These are phyloP conservation scores for Rissa tridactyla DNA, from an alignment of 2,113 vertebrate genomes.

Conservation along the genomic window DNA sequence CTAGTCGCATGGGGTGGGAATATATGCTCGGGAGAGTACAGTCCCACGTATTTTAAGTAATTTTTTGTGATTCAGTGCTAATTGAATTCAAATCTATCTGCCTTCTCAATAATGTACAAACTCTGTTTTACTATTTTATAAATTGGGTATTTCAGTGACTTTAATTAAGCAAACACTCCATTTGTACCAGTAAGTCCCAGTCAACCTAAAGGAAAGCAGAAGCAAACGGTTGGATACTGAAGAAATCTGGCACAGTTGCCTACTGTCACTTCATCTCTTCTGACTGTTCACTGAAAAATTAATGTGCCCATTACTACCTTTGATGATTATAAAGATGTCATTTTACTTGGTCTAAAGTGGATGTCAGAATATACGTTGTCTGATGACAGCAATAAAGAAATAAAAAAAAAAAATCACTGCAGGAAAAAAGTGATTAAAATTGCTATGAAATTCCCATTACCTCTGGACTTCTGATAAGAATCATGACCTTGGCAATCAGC, in stretches of 20 bases:
- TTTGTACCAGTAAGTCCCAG: background rate
- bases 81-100: background rate
- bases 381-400: conserved; percentile 39
- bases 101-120: background rate
- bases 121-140: background rate
- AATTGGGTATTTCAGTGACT: background rate
- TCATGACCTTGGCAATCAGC: background rate
- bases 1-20: background rate
- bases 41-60: background rate
- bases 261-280: background rate
- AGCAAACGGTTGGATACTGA: background rate
- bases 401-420: background rate
- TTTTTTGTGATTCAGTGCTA: background rate
- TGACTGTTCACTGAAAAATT: background rate
- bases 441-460: conserved; percentile 33
- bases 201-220: background rate
- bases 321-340: background rate
- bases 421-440: background rate
- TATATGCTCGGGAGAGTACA: rapidly evolving
- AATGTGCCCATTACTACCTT: background rate
- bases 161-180: background rate
- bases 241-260: background rate
- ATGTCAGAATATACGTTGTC: background rate
- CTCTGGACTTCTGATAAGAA: background rate
- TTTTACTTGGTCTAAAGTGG: background rate